Evolutionary conservation across 2,113 vertebrate species (phyloP).

Genomic region (Petromus typicus): DNA sequence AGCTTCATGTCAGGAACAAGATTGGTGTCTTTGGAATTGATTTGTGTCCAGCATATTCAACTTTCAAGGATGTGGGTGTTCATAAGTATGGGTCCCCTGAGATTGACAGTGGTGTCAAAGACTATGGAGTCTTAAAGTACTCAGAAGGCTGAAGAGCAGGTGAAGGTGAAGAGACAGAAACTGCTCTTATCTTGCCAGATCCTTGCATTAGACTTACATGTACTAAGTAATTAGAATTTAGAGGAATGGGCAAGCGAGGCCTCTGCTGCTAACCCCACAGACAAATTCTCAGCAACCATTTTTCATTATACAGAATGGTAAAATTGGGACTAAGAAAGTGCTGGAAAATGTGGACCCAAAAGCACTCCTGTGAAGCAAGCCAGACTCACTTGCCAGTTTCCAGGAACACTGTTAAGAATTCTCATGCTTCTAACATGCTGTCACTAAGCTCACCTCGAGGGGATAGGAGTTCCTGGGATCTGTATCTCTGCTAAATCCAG

Average conservation of each 20-base stretch:
- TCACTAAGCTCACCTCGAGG: accelerated
- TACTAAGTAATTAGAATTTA: background rate
- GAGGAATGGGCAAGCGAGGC: background rate
- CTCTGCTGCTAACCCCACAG: background rate
- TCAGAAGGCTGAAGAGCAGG: background rate
- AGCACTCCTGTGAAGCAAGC: background rate
- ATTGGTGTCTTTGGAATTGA: background rate
- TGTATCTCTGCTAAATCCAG: constrained; percentile 43
- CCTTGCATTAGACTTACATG: background rate
- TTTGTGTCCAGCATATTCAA: too few species aligned
- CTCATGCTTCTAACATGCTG: accelerated
- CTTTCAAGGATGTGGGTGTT: background rate
- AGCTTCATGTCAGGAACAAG: background rate
- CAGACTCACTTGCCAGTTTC: background rate
- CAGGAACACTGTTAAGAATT: background rate
- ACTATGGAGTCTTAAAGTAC: background rate
- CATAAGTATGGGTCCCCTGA: accelerated
- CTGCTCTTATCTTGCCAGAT: background rate
- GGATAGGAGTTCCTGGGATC: background rate
- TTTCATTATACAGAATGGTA: background rate
- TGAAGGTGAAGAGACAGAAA: background rate
- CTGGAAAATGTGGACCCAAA: background rate
- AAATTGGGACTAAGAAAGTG: background rate
- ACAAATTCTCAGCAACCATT: accelerated
- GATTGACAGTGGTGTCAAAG: accelerated